Base-by-base conservation (phyloP, 2,888 invertebrate species). In the Drosophila falleni region DNA sequence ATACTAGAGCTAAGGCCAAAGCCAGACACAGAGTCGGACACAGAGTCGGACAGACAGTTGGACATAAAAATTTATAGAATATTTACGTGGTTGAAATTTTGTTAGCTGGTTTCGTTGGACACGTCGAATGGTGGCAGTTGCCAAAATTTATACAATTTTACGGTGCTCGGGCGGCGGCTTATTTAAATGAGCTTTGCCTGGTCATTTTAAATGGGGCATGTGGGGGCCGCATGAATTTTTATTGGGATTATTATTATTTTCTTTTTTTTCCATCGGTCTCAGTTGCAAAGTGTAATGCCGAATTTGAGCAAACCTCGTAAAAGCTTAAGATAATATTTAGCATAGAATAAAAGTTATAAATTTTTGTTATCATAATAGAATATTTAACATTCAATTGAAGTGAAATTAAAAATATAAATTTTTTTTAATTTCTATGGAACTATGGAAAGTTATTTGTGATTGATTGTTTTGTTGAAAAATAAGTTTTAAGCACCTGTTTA, bases 1-100 rank as follows among this genome's bases (percentile, higher is more conserved):
- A 26, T 33, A 41, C 29, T 19, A 33, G 23, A 23, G 51, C 35
- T 23, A 39, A 41, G 37, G 51, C 74, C 53, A 61, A 47, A 37
- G 51, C 42, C 55, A 61, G 50, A 44, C 39, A 53, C 47, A 29
- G 42, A n/a, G n/a, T n/a, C n/a, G n/a, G n/a, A 58, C 33, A 50
- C 13, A 2, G 13, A 33, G 65, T 23, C 49, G 42, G 58, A 54
- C 46, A 59, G 46, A 46, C 61, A 39, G 46, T 53, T 59, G 35
- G 56, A 54, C 85, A 87, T 84, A 84, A 73, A 87, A 87, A 84
- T 84, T 82, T 84, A 84, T 84, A 84, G 84, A 87, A 84, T 86
- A 86, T 84, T 86, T 86, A 84, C 88, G 88, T 84, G 84, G 86
- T 56, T 63, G 79, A 79, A 84, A 74, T 81, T 74, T 71, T 59